These are phyloP conservation scores for Bettongia penicillata DNA, from an alignment of 2,113 vertebrate genomes.

Conservation along the genomic window DNA sequence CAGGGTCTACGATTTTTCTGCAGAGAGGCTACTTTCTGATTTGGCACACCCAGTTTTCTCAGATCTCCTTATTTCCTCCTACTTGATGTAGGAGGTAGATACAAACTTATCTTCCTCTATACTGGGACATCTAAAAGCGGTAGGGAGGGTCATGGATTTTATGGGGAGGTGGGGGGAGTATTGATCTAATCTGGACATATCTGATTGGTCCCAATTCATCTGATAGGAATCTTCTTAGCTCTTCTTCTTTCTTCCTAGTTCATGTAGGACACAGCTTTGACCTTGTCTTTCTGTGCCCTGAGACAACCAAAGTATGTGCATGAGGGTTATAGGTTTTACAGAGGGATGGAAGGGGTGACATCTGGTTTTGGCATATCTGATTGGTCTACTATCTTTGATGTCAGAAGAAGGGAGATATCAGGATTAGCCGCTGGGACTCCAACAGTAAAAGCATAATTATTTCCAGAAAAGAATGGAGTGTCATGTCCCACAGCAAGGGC, in stretches of 20 bases:
- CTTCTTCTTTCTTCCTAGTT: background rate
- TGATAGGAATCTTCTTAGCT: background rate
- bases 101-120: background rate
- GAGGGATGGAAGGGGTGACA: background rate
- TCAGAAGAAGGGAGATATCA: background rate
- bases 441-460: background rate
- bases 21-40: background rate
- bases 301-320: background rate
- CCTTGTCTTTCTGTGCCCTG: background rate
- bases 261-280: background rate
- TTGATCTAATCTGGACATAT: background rate
- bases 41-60: background rate
- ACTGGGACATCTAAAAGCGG: background rate
- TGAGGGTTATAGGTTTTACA: background rate
- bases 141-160: background rate
- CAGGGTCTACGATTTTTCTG: background rate
- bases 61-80: background rate
- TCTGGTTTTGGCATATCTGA: background rate
- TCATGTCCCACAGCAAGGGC: background rate
- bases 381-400: background rate
- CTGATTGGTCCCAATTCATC: background rate
- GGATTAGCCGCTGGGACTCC: background rate
- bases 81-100: background rate
- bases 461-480: background rate
- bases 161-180: background rate